Conservation (phyloP, 2,888 invertebrate genomes). For the Leptogaster cylindrica region DNA sequence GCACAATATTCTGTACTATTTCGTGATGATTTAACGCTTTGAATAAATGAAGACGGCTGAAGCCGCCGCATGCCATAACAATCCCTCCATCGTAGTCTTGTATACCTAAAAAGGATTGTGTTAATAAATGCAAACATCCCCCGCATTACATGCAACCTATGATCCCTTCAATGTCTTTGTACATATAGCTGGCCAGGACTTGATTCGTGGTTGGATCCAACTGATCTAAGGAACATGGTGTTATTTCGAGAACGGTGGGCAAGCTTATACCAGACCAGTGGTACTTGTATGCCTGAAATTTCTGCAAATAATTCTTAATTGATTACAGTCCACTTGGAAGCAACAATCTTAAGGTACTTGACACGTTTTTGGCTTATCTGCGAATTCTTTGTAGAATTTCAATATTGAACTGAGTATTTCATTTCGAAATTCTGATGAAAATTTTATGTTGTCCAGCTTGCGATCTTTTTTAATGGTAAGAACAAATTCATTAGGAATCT, state of each 20-base stretch:
- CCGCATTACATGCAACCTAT: constrained; percentile 60
- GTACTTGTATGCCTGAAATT: constrained; percentile 90
- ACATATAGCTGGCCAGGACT: constrained; percentile 81
- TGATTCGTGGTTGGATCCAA: constrained; percentile 85
- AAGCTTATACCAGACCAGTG: constrained; percentile 95
- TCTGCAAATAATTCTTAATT: constrained; percentile 64
- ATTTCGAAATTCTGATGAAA: constrained; percentile 94
- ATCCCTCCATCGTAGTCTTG: constrained; percentile 92
- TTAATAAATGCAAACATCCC: too few species aligned
- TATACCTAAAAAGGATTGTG: constrained; percentile 70
- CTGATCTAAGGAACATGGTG: constrained; percentile 91
- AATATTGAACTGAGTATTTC: constrained; percentile 92
- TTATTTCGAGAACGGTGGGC: constrained; percentile 87
- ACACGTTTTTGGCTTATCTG: constrained; percentile 80
- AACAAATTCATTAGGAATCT: constrained; percentile 73
- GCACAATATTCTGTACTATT: constrained; percentile 84
- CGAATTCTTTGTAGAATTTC: constrained; percentile 77
- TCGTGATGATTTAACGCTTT: constrained; percentile 84
- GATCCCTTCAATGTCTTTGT: constrained; percentile 84
- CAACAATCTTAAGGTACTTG: constrained; percentile 68
- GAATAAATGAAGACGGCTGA: constrained; percentile 90
- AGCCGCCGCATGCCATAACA: constrained; percentile 88
- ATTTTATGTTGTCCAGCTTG: constrained; percentile 92
- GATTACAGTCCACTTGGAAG: not conserved
- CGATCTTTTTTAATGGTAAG: constrained; percentile 87